Conservation (phyloP, 2,113 vertebrate species). For the Harpagus bidentatus region DNA sequence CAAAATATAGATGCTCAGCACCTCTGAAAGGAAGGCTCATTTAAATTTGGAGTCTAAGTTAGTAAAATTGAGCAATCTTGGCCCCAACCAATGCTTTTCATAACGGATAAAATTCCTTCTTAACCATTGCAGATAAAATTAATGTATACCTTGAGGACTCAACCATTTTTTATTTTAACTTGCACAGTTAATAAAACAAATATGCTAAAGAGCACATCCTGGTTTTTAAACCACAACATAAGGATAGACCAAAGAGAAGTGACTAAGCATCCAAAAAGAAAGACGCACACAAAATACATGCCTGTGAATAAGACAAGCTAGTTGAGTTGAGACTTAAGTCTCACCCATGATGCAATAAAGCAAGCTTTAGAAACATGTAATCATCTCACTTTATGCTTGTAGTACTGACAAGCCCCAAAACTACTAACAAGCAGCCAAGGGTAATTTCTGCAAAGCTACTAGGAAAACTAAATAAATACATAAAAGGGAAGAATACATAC, state of each 20-base stretch:
- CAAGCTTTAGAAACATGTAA: neutral
- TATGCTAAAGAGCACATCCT: neutral
- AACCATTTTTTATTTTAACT: neutral
- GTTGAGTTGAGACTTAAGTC: neutral
- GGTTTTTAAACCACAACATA: neutral
- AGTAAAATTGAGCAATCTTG: neutral
- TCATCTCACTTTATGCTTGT: neutral
- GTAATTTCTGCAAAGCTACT: neutral
- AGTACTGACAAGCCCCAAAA: neutral
- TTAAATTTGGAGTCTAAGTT: neutral
- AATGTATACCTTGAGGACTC: neutral
- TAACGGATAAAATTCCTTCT: neutral
- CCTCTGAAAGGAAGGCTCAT: neutral
- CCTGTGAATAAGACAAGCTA: neutral
- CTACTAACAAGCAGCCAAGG: neutral
- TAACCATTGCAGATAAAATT: neutral
- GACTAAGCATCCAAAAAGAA: neutral
- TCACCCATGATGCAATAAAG: neutral
- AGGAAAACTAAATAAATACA: neutral
- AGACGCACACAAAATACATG: neutral
- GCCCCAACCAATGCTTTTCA: neutral
- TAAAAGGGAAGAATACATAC: slow-evolving; percentile 69
- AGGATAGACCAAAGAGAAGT: neutral
- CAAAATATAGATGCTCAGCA: neutral
- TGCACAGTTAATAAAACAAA: neutral